Percentiles rank a stretch among this genome's conserved stretches.
These are phyloP conservation scores for Raja brachyura DNA, from an alignment of 2,113 vertebrate genomes.

Conservation along the genomic window DNA sequence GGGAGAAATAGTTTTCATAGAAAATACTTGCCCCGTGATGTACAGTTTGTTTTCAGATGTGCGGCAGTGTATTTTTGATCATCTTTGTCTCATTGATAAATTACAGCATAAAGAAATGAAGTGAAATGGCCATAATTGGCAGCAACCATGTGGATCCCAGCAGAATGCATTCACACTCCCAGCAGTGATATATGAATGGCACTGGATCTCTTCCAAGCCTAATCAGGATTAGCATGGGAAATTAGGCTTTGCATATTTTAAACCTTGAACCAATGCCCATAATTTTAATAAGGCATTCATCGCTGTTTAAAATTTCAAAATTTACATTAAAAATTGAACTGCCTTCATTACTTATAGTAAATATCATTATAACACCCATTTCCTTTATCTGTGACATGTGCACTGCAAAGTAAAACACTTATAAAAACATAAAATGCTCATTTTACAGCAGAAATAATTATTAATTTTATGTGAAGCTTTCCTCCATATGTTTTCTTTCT, in stretches of 20 bases:
- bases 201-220: neutral
- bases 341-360: conserved; percentile 1
- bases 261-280: conserved; percentile 7
- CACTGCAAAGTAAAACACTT: neutral
- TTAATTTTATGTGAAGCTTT: neutral
- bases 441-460: neutral
- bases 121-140: neutral
- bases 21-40: neutral
- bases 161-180: neutral
- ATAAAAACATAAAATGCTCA: neutral
- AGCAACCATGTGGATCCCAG: neutral
- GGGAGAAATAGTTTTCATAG: neutral
- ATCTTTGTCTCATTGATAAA: neutral
- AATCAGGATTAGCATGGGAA: conserved; percentile 13
- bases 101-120: neutral
- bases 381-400: neutral
- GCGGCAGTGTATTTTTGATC: neutral
- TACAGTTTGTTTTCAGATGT: neutral
- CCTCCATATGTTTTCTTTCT: neutral
- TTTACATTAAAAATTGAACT: neutral
- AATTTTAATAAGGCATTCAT: conserved; percentile 32
- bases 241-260: conserved; percentile 10
- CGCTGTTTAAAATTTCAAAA: conserved; percentile 17
- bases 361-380: neutral
- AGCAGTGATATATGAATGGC: conserved; percentile 10